Base-by-base conservation (phyloP, 92 coral and sea anemone species). In the Blastomussa wellsi region DNA sequence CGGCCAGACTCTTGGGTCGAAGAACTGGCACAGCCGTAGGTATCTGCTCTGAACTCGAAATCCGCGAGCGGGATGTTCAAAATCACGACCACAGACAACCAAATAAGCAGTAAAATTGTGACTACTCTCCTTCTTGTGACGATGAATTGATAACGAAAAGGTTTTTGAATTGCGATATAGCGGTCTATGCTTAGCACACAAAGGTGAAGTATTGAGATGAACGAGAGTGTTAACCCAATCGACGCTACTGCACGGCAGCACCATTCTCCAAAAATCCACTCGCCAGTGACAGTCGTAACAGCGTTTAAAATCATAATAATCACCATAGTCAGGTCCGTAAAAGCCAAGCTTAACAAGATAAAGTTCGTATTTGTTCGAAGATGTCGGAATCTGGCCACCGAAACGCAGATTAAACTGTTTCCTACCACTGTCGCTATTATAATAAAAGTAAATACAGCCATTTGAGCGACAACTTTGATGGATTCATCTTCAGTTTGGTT, bases 151-250 rank as follows among this genome's bases (percentile, higher is more conserved):
- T 95, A 95, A 16, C 94, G 88, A 81, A 95, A 88, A 38, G 98
- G 98, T 41, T 85, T 84, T 60, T 88, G 80, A 36, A 95, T 95
- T 6, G 98, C 98, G 19, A 94, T 47, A 78, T 87, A 95, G 76
- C 98, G 98, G 68, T 95, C 98, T 29, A 95, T 79, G 48, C 98
- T 95, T 13, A 95, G 82, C 39, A 87, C 85, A 53, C 94, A 90
- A n/a, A 95, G 85, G 52, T 95, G 98, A n/a, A 95, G 94, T 24
- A 95, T 90, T 7, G 98, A 94, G 24, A 95, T 86, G 51, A 95
- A 88, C 22, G 95, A 85, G 7, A 94, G 83, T 1, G 95, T 90
- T 24, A 95, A 60, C 1, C 98, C 98, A 12, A 87, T 38, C 1
- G 95, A 90, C 5, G 98, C 95, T 0, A 91, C 57, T 1, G 90